phyloP scores from a whole-genome alignment of 2,888 invertebrate genomes.

The Mesorhabditis sp. region DNA sequence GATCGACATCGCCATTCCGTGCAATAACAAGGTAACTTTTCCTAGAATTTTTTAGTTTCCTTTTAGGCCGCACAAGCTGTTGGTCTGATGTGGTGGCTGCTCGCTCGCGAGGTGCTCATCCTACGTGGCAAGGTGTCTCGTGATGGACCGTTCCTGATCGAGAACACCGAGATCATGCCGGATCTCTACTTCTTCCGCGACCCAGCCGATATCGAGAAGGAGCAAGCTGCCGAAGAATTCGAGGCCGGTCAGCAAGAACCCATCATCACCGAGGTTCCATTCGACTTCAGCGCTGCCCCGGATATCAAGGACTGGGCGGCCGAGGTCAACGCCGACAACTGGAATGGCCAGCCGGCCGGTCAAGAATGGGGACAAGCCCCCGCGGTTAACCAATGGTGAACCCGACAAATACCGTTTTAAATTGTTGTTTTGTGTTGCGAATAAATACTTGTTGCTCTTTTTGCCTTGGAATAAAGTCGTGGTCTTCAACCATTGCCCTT shows the following conservation, averaged over 20 bases:
- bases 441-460: too few relatives aligned
- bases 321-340: constrained; percentile 33
- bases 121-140: constrained; percentile 83
- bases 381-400: too few relatives aligned
- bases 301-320: constrained; percentile 46
- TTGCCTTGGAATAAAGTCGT: too few relatives aligned
- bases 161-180: constrained; percentile 73
- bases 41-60: not conserved
- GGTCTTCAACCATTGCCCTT: too few relatives aligned
- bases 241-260: constrained; percentile 14
- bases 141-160: constrained; percentile 74
- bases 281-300: constrained; percentile 34
- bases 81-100: constrained; percentile 98
- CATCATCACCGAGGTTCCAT: constrained; percentile 1
- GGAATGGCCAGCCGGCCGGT: constrained; percentile 7
- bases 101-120: constrained; percentile 87
- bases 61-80: constrained; percentile 81
- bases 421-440: too few relatives aligned
- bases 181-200: constrained; percentile 99
- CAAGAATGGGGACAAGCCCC: too few relatives aligned
- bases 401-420: too few relatives aligned
- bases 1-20: constrained; percentile 97
- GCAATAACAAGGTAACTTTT: constrained; percentile 82
- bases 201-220: constrained; percentile 64
- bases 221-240: constrained; percentile 41